Evolutionary conservation across 2,797 vertebrate species (phyloP), one percentile per base, ranked within the genome.

Genomic region (Phrynocephalus guinanensis): DNA sequence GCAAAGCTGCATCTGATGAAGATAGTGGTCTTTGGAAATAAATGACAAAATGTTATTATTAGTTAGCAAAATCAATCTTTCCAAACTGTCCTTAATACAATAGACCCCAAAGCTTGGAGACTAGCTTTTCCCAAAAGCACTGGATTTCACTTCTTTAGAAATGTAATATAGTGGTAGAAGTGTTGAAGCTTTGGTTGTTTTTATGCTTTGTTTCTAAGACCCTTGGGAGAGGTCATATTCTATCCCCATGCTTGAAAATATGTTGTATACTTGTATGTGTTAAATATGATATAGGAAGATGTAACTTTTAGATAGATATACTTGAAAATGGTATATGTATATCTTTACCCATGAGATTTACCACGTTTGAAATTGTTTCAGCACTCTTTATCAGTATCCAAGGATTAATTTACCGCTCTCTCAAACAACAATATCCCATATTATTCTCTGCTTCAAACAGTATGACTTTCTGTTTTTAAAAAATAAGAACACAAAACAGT

Each of bases 391-490:
- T 56, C 50, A n/a, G 15, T 56, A n/a, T 18, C 77, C 77, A 56
- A 10, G 28, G n/a, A n/a, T 30, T 22, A 30, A 20, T 6, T 38
- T 66, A 26, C 30, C 33, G 3, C 30, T 13, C 56, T 10, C 5
- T 26, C 1, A 0, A 0, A 72, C 56, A 22, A 67, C 48, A 20
- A 82, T 4, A 56, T 5, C 0, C 60, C 30, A 28, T 82, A 63
- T 20, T 84, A 15, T 0, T 2, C 83, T 30, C 6, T 22, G 18
- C 72, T 87, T 84, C 70, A 22, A n/a, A 71, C 76, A 80, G 68
- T 78, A 33, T 87, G 73, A 77, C 33, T 77, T 82, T 82, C 72
- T 76, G 63, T 52, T 48, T 56, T 71, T 5, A 26, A 56, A 33
- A 83, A 48, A 68, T 7, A 79, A n/a, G 3, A 16, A 56, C 7